phyloP scores from a whole-genome alignment of 2,888 invertebrate genomes.

The Teinopalpus imperialis region DNA sequence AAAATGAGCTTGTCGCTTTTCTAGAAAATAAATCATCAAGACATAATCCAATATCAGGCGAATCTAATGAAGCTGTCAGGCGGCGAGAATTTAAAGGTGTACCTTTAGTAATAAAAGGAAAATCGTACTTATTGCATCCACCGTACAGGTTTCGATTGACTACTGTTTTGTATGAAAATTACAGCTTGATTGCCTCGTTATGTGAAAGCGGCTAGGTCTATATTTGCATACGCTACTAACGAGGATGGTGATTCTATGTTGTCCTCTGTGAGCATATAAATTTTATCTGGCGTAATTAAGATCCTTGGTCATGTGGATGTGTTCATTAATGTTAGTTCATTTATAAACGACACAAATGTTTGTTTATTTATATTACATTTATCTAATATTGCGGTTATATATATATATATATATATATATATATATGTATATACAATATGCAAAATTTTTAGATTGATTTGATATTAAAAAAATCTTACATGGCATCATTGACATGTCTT shows the following conservation, averaged over 20 bases:
- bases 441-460: too few relatives aligned
- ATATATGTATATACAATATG: too few relatives aligned
- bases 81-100: conserved; percentile 36
- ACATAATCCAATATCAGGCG: conserved; percentile 33
- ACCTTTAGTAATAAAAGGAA: conserved; percentile 35
- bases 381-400: too few relatives aligned
- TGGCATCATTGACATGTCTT: too few relatives aligned
- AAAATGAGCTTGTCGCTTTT: too few relatives aligned
- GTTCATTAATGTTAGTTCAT: conserved; percentile 24
- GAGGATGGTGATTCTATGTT: conserved; percentile 24
- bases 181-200: conserved; percentile 26
- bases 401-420: too few relatives aligned
- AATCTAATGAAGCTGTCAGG: conserved; percentile 37
- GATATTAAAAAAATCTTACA: too few relatives aligned
- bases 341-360: conserved; percentile 17
- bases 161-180: conserved; percentile 24
- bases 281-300: conserved; percentile 26
- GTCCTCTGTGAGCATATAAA: conserved; percentile 20
- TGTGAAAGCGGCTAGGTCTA: conserved; percentile 15
- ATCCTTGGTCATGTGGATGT: conserved; percentile 23
- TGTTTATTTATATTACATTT: conserved; percentile 7
- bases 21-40: conserved; percentile 33
- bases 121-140: conserved; percentile 30
- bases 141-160: conserved; percentile 9
- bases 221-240: conserved; percentile 26